These are phyloP conservation scores for Geopemphigus sp. DNA, from an alignment of 1,140 invertebrate genomes.

Conservation along the genomic window DNA sequence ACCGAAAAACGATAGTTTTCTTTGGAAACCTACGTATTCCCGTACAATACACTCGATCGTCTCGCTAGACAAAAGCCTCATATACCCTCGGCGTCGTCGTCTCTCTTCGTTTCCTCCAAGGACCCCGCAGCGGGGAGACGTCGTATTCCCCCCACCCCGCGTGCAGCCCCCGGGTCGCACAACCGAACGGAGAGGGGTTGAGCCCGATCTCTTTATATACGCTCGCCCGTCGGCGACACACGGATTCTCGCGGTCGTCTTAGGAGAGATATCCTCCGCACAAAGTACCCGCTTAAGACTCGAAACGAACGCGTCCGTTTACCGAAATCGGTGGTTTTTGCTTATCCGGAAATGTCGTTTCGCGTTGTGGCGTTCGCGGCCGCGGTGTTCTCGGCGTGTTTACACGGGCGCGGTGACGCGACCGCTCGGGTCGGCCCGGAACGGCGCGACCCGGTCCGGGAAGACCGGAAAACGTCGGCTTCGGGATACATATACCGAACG, in stretches of 20 bases:
- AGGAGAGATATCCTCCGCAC: too few species aligned
- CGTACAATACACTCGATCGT: too few species aligned
- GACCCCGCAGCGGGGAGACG: neutral
- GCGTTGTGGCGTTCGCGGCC: neutral
- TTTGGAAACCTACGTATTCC: too few species aligned
- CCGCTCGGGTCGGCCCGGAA: neutral
- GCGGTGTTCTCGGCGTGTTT: neutral
- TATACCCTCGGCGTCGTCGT: neutral
- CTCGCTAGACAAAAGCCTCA: neutral
- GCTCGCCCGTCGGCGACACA: neutral
- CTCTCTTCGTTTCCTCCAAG: neutral
- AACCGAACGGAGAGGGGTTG: neutral
- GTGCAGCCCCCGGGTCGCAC: too few species aligned
- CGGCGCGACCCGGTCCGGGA: neutral
- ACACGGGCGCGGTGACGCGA: neutral
- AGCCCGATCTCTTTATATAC: constrained; percentile 8
- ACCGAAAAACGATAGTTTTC: neutral
- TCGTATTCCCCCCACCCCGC: too few species aligned
- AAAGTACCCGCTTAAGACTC: too few species aligned
- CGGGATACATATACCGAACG: constrained; percentile 60
- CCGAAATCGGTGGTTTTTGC: neutral
- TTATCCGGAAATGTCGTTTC: neutral
- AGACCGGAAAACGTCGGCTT: constrained; percentile 59
- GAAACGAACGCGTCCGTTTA: too few species aligned
- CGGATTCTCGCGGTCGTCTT: neutral